Conservation (phyloP, 2,888 invertebrate species). For the Drosophila melanocephala region DNA sequence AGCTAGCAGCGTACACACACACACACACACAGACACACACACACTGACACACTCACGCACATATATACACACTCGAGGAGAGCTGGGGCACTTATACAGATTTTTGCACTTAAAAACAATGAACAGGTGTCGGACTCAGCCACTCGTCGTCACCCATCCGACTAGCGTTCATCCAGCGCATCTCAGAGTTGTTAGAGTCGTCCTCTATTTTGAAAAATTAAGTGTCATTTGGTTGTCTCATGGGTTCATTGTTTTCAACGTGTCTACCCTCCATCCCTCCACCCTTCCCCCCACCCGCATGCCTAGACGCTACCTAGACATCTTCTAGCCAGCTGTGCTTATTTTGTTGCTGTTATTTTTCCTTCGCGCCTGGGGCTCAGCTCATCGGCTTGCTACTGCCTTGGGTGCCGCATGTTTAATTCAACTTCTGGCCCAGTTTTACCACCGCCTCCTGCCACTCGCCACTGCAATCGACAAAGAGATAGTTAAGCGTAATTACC, state of each 20-base stretch:
- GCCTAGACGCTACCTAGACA: conserved; percentile 21
- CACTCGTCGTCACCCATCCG: not conserved
- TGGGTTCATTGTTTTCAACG: conserved; percentile 64
- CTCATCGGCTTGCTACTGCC: conserved; percentile 33
- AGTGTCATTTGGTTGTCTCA: conserved; percentile 73
- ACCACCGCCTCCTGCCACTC: not conserved
- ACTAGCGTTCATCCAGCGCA: conserved; percentile 6
- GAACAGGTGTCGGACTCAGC: conserved; percentile 51
- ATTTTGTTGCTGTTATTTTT: conserved; percentile 18
- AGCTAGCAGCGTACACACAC: conserved; percentile 24
- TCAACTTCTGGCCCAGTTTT: conserved; percentile 23
- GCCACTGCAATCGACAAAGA: conserved; percentile 62
- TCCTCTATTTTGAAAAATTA: conserved; percentile 74
- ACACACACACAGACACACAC: conserved; percentile 12
- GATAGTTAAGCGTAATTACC: conserved; percentile 81
- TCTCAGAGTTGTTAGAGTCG: conserved; percentile 21
- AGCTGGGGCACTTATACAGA: conserved; percentile 35
- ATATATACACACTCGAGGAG: not conserved
- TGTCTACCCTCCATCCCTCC: conserved; percentile 1
- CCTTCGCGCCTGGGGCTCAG: conserved; percentile 28
- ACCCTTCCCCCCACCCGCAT: too few species aligned
- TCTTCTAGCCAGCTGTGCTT: conserved; percentile 26
- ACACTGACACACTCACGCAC: conserved; percentile 5
- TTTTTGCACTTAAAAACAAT: conserved; percentile 45
- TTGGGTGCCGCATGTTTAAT: conserved; percentile 54